phyloP scores from a whole-genome alignment of 2,113 vertebrate species.

The Phalacrocorax pelagicus region DNA sequence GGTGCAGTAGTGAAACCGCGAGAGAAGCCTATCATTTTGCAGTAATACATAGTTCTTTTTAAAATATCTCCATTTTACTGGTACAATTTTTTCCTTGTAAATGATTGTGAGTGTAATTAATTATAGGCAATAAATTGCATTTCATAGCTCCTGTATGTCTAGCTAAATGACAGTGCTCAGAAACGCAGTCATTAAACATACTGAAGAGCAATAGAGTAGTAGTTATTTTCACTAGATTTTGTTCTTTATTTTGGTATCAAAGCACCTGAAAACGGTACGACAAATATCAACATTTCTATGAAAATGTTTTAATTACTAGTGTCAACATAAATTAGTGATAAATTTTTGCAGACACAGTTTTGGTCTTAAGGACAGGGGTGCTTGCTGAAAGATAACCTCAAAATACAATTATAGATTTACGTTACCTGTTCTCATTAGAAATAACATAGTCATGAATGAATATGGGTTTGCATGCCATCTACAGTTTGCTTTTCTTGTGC shows the following conservation, averaged over 20 bases:
- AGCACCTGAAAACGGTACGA: not conserved
- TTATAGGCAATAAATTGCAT: slow-evolving; percentile 43
- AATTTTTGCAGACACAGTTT: not conserved
- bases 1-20: not conserved
- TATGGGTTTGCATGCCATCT: not conserved
- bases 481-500: not conserved
- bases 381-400: not conserved
- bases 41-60: not conserved
- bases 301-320: not conserved
- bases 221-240: not conserved
- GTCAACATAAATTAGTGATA: not conserved
- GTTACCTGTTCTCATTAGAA: not conserved
- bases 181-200: not conserved
- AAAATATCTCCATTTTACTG: slow-evolving; percentile 48
- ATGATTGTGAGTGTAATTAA: slow-evolving; percentile 41
- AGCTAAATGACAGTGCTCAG: not conserved
- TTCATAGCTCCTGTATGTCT: slow-evolving; percentile 38
- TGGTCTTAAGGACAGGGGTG: not conserved
- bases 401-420: not conserved
- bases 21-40: not conserved
- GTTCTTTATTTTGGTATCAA: not conserved
- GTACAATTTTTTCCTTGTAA: slow-evolving; percentile 55
- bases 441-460: not conserved
- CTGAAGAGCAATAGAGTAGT: not conserved
- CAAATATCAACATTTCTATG: not conserved